phyloP scores from a whole-genome alignment of 2,797 vertebrate species.

The Pogoniulus pusillus region DNA sequence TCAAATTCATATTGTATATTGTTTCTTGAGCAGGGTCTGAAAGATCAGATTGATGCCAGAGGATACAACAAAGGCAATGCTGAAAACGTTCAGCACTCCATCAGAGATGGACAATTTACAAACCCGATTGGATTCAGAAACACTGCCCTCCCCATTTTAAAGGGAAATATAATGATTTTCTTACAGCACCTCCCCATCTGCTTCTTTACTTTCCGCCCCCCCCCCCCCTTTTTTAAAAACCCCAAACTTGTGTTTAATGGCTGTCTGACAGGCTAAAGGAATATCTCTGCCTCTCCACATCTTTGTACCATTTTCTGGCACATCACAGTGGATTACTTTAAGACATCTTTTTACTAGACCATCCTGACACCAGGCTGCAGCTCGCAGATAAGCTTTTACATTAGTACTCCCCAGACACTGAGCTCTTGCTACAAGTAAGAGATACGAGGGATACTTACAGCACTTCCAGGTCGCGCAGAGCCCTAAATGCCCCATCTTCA shows the following conservation, averaged over 20 bases:
- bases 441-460: slow-evolving; percentile 89
- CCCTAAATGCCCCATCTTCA: slow-evolving; percentile 96
- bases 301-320: slow-evolving; percentile 1
- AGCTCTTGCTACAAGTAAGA: slow-evolving; percentile 49
- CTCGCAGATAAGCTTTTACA: slow-evolving; percentile 45
- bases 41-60: neutral
- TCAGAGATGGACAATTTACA: neutral
- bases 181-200: neutral
- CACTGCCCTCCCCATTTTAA: neutral
- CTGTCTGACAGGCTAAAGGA: neutral
- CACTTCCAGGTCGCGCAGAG: slow-evolving; percentile 97
- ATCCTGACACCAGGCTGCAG: slow-evolving; percentile 49
- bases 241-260: neutral
- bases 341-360: slow-evolving; percentile 37
- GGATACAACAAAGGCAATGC: slow-evolving; percentile 21
- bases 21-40: neutral
- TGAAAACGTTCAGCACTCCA: neutral
- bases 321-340: slow-evolving; percentile 28
- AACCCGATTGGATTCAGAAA: slow-evolving; percentile 17
- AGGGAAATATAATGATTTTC: neutral
- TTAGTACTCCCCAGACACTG: slow-evolving; percentile 34
- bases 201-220: too few species aligned
- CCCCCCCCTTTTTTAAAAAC: too few species aligned
- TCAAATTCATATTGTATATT: neutral
- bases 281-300: neutral